Conservation (phyloP, 1,140 invertebrate genomes). For the Aphis craccivora region DNA sequence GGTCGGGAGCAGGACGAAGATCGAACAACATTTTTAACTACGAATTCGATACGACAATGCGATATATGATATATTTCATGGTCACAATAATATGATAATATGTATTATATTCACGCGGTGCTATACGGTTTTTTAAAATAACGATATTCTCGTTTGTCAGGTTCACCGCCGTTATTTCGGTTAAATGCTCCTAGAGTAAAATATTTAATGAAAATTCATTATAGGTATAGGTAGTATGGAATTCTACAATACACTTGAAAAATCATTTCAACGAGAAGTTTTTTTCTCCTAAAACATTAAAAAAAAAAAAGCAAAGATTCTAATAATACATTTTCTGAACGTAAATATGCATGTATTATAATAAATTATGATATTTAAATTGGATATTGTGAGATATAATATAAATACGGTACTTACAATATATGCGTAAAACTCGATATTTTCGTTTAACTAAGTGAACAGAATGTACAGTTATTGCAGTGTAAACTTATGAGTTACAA, state of each 20-base stretch:
- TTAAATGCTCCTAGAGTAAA: neutral
- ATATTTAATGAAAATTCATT: neutral
- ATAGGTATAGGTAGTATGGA: neutral
- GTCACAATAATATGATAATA: too few species aligned
- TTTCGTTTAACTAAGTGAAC: neutral
- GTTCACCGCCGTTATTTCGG: neutral
- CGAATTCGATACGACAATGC: neutral
- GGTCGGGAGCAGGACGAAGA: neutral
- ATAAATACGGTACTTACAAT: neutral
- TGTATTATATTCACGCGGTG: neutral
- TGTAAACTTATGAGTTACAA: neutral
- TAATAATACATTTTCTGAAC: neutral
- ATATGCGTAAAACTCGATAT: neutral
- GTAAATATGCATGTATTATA: neutral
- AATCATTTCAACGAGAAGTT: neutral
- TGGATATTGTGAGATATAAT: neutral
- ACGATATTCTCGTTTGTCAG: neutral
- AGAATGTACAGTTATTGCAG: neutral
- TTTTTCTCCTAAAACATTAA: neutral
- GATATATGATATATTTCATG: neutral
- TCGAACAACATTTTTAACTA: neutral
- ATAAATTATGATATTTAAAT: neutral
- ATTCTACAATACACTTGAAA: neutral
- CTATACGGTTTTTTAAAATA: neutral
- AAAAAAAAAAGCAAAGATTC: neutral